Conservation (phyloP, 92 coral and sea anemone genomes). For the Palythoa heliodiscus region DNA sequence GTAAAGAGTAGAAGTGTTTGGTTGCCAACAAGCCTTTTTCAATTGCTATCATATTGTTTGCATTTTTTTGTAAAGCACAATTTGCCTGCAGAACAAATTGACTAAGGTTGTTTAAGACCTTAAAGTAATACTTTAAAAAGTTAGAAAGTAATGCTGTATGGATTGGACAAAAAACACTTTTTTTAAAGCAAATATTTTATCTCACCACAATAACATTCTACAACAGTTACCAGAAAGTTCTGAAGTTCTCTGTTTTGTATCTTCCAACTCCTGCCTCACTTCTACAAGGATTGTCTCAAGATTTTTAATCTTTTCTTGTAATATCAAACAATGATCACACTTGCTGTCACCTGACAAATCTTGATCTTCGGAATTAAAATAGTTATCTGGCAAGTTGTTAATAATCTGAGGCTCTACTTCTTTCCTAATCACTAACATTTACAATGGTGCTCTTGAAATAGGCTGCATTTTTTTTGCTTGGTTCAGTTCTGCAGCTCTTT, state of each 20-base stretch:
- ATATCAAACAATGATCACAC: neutral
- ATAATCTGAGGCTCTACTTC: neutral
- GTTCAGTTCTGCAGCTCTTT: too few relatives aligned
- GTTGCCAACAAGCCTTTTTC: too few relatives aligned
- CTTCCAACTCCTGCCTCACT: neutral
- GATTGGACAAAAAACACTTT: neutral
- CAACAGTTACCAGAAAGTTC: neutral
- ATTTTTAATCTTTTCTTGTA: neutral
- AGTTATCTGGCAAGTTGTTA: too few relatives aligned
- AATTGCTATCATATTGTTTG: too few relatives aligned
- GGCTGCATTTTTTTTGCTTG: neutral
- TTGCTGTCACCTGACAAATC: neutral
- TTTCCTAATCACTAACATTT: neutral
- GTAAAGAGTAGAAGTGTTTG: too few relatives aligned
- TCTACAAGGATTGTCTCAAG: neutral
- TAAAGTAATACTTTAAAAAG: too few relatives aligned
- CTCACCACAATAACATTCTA: too few relatives aligned
- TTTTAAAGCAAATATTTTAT: neutral
- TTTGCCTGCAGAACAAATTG: neutral
- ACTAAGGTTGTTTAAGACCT: neutral
- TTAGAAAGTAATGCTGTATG: neutral
- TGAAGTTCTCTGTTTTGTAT: too few relatives aligned
- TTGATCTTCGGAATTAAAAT: neutral
- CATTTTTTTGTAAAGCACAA: too few relatives aligned
- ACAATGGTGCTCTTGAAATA: neutral